A percentile compares a stretch with the other conserved stretches of the same genome.
phyloP scores from a whole-genome alignment of 2,113 vertebrate genomes.

The Microtus pennsylvanicus region DNA sequence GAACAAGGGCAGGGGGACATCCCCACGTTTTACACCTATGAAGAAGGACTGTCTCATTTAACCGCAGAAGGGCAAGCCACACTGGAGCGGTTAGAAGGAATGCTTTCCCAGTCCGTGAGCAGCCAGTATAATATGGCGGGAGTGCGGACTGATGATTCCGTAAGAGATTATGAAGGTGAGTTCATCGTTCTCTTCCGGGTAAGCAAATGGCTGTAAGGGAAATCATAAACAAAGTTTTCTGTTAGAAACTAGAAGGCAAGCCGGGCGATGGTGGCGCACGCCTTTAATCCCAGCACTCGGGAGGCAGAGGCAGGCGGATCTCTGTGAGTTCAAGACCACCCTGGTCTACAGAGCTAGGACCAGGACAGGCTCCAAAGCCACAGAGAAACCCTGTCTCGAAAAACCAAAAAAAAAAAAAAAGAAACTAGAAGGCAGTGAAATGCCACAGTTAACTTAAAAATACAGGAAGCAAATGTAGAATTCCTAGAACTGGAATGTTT shows the following conservation, averaged over 20 bases:
- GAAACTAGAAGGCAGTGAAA: slow-evolving; percentile 19
- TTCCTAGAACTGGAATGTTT: background rate
- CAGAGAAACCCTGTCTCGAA: too few species aligned
- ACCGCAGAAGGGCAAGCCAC: slow-evolving; percentile 96
- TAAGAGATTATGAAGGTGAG: slow-evolving; percentile 93
- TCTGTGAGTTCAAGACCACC: too few species aligned
- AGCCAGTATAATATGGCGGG: slow-evolving; percentile 98
- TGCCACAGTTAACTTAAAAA: slow-evolving; percentile 12
- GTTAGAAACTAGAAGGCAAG: slow-evolving; percentile 2
- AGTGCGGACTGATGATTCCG: slow-evolving; percentile 92
- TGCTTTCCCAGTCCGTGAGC: slow-evolving; percentile 94
- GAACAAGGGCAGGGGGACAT: slow-evolving; percentile 93
- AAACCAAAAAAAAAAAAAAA: too few species aligned
- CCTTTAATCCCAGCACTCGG: too few species aligned
- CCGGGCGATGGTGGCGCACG: too few species aligned
- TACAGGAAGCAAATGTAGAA: slow-evolving; percentile 32
- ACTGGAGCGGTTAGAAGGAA: slow-evolving; percentile 95
- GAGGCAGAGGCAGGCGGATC: too few species aligned
- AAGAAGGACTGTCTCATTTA: slow-evolving; percentile 95
- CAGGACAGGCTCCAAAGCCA: too few species aligned
- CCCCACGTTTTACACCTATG: slow-evolving; percentile 96
- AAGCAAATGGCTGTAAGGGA: background rate
- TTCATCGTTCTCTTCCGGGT: background rate
- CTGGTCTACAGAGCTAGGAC: too few species aligned
- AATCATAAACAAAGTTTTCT: background rate